A percentile compares a stretch with the other conserved stretches of the same genome.
These are phyloP conservation scores for Dromococcyx pavoninus DNA, from an alignment of 2,797 vertebrate species.

Conservation along the genomic window DNA sequence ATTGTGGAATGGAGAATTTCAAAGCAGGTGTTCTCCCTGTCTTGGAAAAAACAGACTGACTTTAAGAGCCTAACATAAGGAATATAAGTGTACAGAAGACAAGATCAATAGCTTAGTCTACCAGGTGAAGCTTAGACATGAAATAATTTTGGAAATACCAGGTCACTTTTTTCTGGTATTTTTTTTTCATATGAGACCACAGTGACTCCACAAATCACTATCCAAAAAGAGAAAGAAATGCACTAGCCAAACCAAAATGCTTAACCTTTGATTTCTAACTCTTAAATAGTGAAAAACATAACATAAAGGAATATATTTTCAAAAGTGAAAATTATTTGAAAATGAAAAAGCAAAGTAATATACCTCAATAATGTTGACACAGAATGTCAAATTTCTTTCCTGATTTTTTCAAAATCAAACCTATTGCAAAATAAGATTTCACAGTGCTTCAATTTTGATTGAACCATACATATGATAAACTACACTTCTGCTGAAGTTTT, in stretches of 20 bases:
- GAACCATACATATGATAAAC: neutral
- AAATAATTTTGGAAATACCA: neutral
- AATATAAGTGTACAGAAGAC: neutral
- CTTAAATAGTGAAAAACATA: neutral
- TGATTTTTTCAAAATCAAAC: neutral
- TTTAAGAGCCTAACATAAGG: neutral
- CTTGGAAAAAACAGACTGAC: neutral
- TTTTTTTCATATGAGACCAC: neutral
- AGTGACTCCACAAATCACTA: neutral
- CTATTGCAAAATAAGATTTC: neutral
- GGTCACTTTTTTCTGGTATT: neutral
- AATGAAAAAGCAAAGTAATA: neutral
- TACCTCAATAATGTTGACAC: neutral
- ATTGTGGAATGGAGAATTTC: neutral
- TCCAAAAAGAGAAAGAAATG: neutral
- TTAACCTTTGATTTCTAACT: neutral
- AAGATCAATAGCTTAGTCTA: neutral
- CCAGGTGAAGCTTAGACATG: neutral
- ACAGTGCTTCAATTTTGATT: neutral
- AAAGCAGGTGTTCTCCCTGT: neutral
- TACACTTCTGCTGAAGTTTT: neutral
- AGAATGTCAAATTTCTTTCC: neutral
- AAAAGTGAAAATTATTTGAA: neutral
- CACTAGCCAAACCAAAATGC: neutral
- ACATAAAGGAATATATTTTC: neutral